Base-by-base conservation (phyloP, 2,113 vertebrate species). In the Sander vitreus region DNA sequence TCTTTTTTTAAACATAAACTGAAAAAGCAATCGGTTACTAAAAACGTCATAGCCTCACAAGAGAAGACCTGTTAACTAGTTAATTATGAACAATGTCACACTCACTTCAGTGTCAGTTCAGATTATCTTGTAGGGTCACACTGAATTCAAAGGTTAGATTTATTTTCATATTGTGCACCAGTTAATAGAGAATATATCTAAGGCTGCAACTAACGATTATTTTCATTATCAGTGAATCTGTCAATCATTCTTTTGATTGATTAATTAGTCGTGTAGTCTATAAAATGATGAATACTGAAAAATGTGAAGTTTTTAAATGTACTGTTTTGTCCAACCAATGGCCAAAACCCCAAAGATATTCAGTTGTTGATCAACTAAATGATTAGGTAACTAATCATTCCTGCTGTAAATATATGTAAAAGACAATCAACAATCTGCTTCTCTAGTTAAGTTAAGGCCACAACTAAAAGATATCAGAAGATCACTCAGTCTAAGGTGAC, bases 81-180 rank as follows among this genome's bases (percentile, higher is more conserved):
- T 78, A 53, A 83, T 83, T 13, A 59, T 62, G 58, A 80, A 68
- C 69, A 69, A 39, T 75, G 54, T 90, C 30, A 33, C 81, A 80
- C 76, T 30, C 53, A 45, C 64, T 77, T 69, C 6, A 55, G 39
- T 60, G 43, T 68, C 16, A 4, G 18, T 65, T 33, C 62, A 57
- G 16, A 65, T 66, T 66, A 81, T 62, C 54, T 14, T 55, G 16
- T 7, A 3, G 55, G 13, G 23, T 45, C 48, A 62, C 25, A 30
- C 13, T 27, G 18, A 55, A 45, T 68, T 62, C 62, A 73, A 73
- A 55, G 30, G 51, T 65, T 14, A 30, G n/a, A 51, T n/a, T 55
- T 48, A 14, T 15, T 60, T 43, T 47, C 8, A 23, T 33, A 45
- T 13, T 23, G n/a, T 33, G 23, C 5, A 23, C 2, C 14, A 63